Evolutionary conservation across 2,113 vertebrate genomes (phyloP).

Genomic region (Nibea coibor): DNA sequence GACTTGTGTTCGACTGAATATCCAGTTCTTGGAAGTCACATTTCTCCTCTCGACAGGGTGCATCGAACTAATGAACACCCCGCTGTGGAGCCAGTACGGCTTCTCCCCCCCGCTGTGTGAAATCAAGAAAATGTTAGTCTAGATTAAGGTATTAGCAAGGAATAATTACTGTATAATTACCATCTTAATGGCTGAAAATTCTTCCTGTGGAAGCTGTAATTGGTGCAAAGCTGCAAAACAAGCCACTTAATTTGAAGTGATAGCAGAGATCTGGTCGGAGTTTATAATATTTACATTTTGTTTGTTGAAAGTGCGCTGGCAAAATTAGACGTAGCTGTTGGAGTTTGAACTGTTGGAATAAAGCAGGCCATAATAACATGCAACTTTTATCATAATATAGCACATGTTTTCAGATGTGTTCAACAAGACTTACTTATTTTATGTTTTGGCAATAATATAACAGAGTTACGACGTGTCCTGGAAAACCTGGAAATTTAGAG

Average conservation of each 20-base stretch:
- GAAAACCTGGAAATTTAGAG: no score
- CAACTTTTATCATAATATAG: not conserved
- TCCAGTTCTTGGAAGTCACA: constrained; percentile 26
- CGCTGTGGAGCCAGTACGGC: constrained; percentile 32
- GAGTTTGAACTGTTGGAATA: not conserved
- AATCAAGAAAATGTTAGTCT: constrained; percentile 33
- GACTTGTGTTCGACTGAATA: constrained; percentile 40
- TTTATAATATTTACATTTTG: not conserved
- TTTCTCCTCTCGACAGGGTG: constrained; percentile 31
- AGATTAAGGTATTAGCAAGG: constrained; percentile 41
- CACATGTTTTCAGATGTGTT: not conserved
- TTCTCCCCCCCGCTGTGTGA: constrained; percentile 27
- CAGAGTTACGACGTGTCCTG: no score
- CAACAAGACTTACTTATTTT: no score
- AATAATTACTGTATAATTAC: constrained; percentile 44
- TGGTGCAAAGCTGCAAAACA: constrained; percentile 5
- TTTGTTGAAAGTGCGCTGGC: not conserved
- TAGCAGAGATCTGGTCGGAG: not conserved
- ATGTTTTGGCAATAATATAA: no score
- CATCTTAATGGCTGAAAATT: constrained; percentile 23
- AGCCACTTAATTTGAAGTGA: constrained; percentile 16
- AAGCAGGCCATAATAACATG: not conserved
- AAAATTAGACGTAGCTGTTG: not conserved
- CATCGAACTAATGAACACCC: constrained; percentile 57
- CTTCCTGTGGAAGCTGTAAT: constrained; percentile 20